Conservation (phyloP, 2,113 vertebrate species). For the Nycticebus coucang region DNA sequence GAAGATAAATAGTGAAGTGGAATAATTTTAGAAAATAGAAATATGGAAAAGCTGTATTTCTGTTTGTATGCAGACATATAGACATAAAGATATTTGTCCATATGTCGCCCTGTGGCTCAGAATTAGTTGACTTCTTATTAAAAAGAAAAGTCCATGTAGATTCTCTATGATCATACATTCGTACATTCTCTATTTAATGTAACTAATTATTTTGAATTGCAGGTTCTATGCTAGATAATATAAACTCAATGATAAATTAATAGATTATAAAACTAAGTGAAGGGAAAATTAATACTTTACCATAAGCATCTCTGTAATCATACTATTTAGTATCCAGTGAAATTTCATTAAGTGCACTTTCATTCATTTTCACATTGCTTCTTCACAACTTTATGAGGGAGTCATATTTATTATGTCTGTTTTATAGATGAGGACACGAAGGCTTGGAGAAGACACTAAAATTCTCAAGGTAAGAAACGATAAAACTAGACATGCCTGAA, state of each 20-base stretch:
- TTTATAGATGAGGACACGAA: background rate
- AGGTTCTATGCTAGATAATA: background rate
- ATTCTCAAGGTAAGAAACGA: background rate
- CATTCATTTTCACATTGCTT: constrained; percentile 13
- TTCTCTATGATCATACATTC: background rate
- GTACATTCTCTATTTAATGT: background rate
- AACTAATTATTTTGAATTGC: background rate
- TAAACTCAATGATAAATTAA: background rate
- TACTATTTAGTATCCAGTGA: background rate
- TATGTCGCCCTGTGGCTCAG: background rate
- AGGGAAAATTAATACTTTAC: background rate
- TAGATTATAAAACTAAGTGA: background rate
- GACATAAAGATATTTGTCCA: background rate
- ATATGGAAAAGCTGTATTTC: too few species aligned
- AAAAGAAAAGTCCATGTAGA: background rate
- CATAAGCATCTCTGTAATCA: background rate
- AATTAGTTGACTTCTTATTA: background rate
- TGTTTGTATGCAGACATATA: too few species aligned
- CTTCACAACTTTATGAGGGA: background rate
- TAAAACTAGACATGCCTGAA: background rate
- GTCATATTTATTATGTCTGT: background rate
- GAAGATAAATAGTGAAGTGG: constrained; percentile 13
- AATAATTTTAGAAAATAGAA: constrained; percentile 42
- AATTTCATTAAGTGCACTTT: background rate
- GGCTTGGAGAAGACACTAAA: background rate